These are phyloP conservation scores for Kryptopterus vitreolus DNA, from an alignment of 2,797 vertebrate species.

Conservation along the genomic window DNA sequence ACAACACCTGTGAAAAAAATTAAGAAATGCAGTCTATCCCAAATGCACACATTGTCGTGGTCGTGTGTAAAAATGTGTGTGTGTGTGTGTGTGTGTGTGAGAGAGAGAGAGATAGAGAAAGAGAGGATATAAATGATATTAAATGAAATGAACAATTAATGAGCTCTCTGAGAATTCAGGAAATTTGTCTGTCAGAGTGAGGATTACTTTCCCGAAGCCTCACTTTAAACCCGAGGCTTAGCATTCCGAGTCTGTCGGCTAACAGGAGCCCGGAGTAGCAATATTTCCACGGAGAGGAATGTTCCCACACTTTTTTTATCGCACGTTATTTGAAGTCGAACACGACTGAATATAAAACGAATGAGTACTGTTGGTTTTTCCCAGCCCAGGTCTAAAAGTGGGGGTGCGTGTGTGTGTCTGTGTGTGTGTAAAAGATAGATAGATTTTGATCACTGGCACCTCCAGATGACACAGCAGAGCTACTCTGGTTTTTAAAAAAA, in stretches of 20 bases:
- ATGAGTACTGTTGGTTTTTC: constrained; percentile 31
- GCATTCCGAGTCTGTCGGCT: constrained; percentile 51
- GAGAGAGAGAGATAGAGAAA: not conserved
- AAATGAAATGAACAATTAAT: constrained; percentile 51
- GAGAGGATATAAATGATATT: not conserved
- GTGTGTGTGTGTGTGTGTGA: constrained; percentile 17
- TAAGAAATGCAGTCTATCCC: not conserved
- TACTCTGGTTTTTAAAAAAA: not conserved
- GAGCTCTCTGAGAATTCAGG: constrained; percentile 48
- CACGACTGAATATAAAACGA: constrained; percentile 32
- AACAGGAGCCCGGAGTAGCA: constrained; percentile 53
- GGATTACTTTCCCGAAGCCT: constrained; percentile 48
- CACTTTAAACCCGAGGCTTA: constrained; percentile 54
- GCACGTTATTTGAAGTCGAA: constrained; percentile 49
- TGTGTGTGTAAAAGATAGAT: not conserved
- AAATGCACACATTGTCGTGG: not conserved
- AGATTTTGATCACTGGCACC: not conserved
- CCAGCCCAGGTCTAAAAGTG: constrained; percentile 28
- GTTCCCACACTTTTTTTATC: constrained; percentile 34
- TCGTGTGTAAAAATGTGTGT: not conserved
- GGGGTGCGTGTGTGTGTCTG: not conserved
- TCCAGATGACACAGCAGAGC: not conserved
- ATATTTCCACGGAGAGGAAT: constrained; percentile 39
- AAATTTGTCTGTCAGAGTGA: constrained; percentile 49
- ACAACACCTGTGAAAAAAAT: constrained; percentile 2